phyloP scores from a whole-genome alignment of 2,113 vertebrate species.

The Tragelaphus scriptus region DNA sequence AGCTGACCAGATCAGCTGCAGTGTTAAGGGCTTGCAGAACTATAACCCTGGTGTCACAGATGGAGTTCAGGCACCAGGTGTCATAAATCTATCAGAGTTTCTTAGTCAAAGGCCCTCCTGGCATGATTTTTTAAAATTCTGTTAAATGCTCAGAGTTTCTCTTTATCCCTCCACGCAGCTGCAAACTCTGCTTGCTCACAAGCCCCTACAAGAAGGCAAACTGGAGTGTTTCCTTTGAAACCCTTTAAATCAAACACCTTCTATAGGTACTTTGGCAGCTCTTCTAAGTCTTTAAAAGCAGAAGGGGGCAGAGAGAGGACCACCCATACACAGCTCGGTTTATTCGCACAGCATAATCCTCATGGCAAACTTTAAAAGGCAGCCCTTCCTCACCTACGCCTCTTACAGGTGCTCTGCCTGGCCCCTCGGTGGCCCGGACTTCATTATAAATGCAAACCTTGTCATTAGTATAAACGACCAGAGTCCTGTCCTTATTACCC shows the following conservation, averaged over 20 bases:
- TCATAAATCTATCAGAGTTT: slow-evolving; percentile 40
- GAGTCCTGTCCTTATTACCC: slow-evolving; percentile 32
- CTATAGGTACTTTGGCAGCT: slow-evolving; percentile 61
- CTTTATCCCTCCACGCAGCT: slow-evolving; percentile 17
- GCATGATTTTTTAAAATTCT: neutral
- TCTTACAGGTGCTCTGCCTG: neutral
- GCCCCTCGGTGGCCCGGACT: neutral
- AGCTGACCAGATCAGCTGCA: neutral
- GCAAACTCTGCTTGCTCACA: neutral
- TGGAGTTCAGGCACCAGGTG: neutral
- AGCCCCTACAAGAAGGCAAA: slow-evolving; percentile 64
- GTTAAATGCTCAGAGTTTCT: slow-evolving; percentile 13
- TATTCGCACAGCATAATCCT: slow-evolving; percentile 22
- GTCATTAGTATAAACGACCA: neutral
- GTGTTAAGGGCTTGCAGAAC: neutral
- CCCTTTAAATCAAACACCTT: slow-evolving; percentile 64
- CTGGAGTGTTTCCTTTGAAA: slow-evolving; percentile 56
- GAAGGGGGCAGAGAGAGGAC: slow-evolving; percentile 41
- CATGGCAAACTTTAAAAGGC: neutral
- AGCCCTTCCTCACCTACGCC: neutral
- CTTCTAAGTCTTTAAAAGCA: slow-evolving; percentile 45
- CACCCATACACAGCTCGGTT: slow-evolving; percentile 53
- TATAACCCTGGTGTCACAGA: neutral
- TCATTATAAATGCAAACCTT: slow-evolving; percentile 32
- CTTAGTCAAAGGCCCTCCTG: slow-evolving; percentile 10